Evolutionary conservation across 2,888 invertebrate species (phyloP), one percentile per base, ranked within the genome.

Genomic region (Ormyrus pomaceus): DNA sequence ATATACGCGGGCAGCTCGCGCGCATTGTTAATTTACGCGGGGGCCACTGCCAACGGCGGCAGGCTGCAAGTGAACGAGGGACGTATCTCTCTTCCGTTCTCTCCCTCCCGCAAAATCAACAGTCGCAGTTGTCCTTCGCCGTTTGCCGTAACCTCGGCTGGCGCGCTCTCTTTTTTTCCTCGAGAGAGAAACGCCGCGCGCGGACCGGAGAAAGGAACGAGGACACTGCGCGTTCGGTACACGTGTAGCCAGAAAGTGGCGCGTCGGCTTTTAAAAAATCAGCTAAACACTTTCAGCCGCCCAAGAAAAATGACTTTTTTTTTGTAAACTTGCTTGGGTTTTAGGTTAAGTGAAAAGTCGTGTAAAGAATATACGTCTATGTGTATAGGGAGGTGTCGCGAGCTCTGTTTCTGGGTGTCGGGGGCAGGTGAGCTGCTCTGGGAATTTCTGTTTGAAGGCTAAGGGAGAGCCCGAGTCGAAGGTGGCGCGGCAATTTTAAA

Each of bases 301-400:
- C 9, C 59, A 53, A 78, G 70, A 77, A 78, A 59, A 72, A 77
- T 80, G 48, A 69, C 79, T 74, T n/a, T 68, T 70, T n/a, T 68
- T 70, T 70, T 72, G n/a, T 80, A 85, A 86, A 85, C 84, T 84
- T 64, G 50, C 66, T 51, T 6, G 72, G 82, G 80, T 84, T 85
- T 84, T 77, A 82, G 82, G 83, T 84, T 88, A 85, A 88, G 88
- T 86, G 87, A 87, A 87, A 86, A 88, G 84, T 86, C 86, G 83
- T 87, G 86, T 88, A 83, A 85, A 84, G 83, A 84, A 80, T 83
- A 55, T 53, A 11, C 55, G 10, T 13, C 62, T n/a, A 4, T 10
- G 3, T 34, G 34, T 34, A 34, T 34, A 2, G 34, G 3, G 34
- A 4, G 3, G 34, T 34, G 34, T 34, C 34, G 34, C 34, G 34